Base-by-base conservation (phyloP, 2,888 invertebrate species). In the Pteria penguin region DNA sequence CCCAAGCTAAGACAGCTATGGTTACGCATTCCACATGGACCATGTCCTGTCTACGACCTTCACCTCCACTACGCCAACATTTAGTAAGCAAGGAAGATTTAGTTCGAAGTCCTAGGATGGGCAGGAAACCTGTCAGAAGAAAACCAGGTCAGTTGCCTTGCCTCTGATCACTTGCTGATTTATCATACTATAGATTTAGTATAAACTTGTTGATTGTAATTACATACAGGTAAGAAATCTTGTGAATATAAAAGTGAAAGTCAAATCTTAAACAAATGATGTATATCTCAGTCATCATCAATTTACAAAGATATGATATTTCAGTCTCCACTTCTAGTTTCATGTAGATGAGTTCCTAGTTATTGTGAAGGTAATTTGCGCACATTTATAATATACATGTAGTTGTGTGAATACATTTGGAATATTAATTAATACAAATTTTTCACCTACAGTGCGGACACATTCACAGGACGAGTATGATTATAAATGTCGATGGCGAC, bases 1-100 rank as follows among this genome's bases (percentile, higher is more conserved):
- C 88, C 2, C 86, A 85, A 22, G 89, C 90, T 69, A 88, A 90
- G 77, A 89, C 88, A 27, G 87, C 89, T 65, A 86, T 87, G 80
- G 86, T 89, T 73, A 84, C 86, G 27, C 84, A 87, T 76, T 81
- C 87, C 32, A 90, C 91, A 8, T 93, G 93, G 93, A 90, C 90
- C 45, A 95, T 96, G 91, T 96, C 96, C 87, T 96, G 96, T 93
- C 94, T 98, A 89, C 95, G 97, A 79, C 97, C 97, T 63, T 96
- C 97, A 83, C 96, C 97, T 79, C 97, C 97, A 36, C 93, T 96
- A 82, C 94, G 97, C 85, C 96, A 96, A 81, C 94, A 95, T 86
- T 94, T 96, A 55, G 78, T 87, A 61, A 86, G 86, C 76, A 75
- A 88, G 54, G 89, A 90, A 61, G 88, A 90, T 73, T 86, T 82